A percentile compares a stretch with the other conserved stretches of the same genome.
phyloP scores from a whole-genome alignment of 2,888 invertebrate species.

The Chrysina gloriosa region DNA sequence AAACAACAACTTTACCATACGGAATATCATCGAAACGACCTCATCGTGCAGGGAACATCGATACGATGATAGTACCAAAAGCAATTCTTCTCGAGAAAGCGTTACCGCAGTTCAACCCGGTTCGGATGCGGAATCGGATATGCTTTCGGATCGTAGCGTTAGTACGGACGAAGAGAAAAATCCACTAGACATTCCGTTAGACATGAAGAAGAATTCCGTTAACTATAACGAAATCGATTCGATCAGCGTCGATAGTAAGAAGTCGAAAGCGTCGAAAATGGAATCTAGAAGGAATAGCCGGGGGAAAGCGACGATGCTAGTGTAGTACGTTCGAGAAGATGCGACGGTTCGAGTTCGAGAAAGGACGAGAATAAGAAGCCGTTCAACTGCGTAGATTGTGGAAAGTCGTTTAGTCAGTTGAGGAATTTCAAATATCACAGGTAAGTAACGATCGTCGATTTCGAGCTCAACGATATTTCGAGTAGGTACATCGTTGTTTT shows the following conservation, averaged over 20 bases:
- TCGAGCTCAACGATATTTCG: background rate
- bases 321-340: background rate
- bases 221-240: background rate
- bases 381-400: constrained; percentile 81
- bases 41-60: constrained; percentile 38
- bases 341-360: constrained; percentile 37
- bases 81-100: background rate
- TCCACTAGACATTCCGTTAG: background rate
- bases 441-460: constrained; percentile 51
- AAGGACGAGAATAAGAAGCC: constrained; percentile 63
- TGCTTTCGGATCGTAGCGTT: background rate
- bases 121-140: background rate
- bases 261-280: background rate
- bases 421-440: constrained; percentile 86
- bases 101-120: background rate
- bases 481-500: background rate
- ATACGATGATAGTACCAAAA: background rate
- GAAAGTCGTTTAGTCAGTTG: constrained; percentile 84
- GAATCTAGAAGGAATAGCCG: background rate
- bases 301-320: constrained; percentile 11
- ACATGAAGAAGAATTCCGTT: constrained; percentile 4
- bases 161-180: background rate
- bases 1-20: constrained; percentile 56
- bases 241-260: background rate
- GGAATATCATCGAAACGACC: constrained; percentile 19